Conservation (phyloP, 2,113 vertebrate genomes). For the Corydoras sp. region DNA sequence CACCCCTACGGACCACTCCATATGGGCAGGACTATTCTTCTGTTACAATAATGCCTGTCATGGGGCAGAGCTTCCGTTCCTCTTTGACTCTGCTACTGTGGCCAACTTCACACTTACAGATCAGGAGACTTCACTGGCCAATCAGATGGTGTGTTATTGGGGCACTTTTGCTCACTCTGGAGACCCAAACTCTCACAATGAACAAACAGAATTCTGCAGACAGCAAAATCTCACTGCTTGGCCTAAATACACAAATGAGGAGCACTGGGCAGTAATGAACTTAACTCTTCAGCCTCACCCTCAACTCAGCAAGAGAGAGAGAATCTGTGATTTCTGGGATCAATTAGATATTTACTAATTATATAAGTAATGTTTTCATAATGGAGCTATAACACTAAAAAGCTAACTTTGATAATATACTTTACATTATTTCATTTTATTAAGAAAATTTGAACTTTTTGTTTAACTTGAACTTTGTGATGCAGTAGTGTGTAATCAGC, state of each 20-base stretch:
- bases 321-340: constrained; percentile 72
- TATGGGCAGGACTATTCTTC: constrained; percentile 61
- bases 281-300: constrained; percentile 59
- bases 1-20: constrained; percentile 49
- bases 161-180: constrained; percentile 61
- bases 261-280: constrained; percentile 62
- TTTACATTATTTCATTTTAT: no score
- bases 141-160: constrained; percentile 68
- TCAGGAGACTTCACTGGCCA: constrained; percentile 59
- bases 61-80: constrained; percentile 67
- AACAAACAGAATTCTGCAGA: constrained; percentile 59
- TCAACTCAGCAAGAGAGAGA: constrained; percentile 53
- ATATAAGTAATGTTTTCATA: no score
- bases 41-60: constrained; percentile 66
- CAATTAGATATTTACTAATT: constrained; percentile 60
- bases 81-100: constrained; percentile 59
- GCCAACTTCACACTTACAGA: constrained; percentile 60
- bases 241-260: constrained; percentile 54
- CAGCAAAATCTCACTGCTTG: constrained; percentile 54
- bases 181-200: constrained; percentile 51
- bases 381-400: no score
- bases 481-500: no score
- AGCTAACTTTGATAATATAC: no score
- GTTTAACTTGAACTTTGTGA: no score
- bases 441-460: no score